phyloP scores from a whole-genome alignment of 2,113 vertebrate species.

The Strigops habroptila region DNA sequence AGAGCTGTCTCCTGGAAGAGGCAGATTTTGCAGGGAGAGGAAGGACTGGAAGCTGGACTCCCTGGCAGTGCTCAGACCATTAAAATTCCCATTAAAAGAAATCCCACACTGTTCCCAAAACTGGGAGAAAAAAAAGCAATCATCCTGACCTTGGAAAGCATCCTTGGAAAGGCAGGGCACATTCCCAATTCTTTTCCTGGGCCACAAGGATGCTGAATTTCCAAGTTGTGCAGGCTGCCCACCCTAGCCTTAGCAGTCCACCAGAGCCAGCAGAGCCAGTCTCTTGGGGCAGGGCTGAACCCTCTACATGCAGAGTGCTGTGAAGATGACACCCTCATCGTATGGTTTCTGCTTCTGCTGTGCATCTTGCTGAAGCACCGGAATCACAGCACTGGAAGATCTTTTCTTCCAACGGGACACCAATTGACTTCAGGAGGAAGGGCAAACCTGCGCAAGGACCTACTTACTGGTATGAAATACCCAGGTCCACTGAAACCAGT shows the following conservation, averaged over 20 bases:
- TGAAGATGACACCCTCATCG: neutral
- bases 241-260: neutral
- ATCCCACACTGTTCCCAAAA: neutral
- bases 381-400: neutral
- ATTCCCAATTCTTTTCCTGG: neutral
- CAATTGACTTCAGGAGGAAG: neutral
- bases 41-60: conserved; percentile 3
- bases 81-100: neutral
- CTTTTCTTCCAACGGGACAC: neutral
- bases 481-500: neutral
- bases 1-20: conserved; percentile 19
- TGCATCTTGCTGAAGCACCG: neutral
- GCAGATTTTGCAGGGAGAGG: neutral
- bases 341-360: neutral
- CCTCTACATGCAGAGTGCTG: neutral
- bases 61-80: neutral
- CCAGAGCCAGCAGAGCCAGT: neutral
- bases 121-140: neutral
- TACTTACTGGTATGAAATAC: neutral
- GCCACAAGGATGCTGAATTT: neutral
- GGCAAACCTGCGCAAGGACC: neutral
- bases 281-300: neutral
- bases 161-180: neutral
- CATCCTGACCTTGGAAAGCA: neutral
- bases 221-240: neutral